Evolutionary conservation across 2,888 invertebrate genomes (phyloP), one percentile per base, ranked within the genome.

Genomic region (Orgyia antiqua): DNA sequence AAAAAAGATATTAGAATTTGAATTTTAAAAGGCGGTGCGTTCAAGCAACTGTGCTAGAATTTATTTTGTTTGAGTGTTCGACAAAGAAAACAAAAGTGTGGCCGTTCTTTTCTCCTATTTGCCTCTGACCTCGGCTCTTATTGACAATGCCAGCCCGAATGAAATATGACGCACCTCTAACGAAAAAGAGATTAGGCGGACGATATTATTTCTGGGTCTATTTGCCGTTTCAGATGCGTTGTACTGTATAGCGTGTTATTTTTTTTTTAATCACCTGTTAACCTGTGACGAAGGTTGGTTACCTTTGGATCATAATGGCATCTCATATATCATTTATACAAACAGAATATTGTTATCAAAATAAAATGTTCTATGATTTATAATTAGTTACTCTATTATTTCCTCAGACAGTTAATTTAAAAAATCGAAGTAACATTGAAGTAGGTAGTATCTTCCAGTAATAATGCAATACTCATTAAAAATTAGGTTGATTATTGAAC

Each of bases 81-180:
- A 65, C 68, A 82, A 82, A 79, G 72, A 77, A 78, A 82, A 83
- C 71, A 79, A 82, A 78, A 78, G 67, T 74, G 59, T 52, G 44
- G 60, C 51, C 45, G 68, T 70, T 77, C 67, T 79, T 82, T 83
- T 82, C 71, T 82, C 68, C 72, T 79, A 77, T 80, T 83, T 83
- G 83, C 78, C 77, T 74, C 75, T 79, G 83, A 83, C 83, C 83
- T 77, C 82, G 72, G 72, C 57, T 69, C 65, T 66, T 79, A 82
- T 82, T 83, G 83, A 84, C 86, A 86, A 86, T 83, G 73, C 75
- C 80, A 82, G 80, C 78, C 82, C 75, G 78, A 73, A 84, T 84
- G 83, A 86, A 83, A 82, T 84, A 86, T 83, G 79, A 80, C 68
- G 74, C 67, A 72, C 64, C 71, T 74, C 68, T 76, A 76, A 83